Evolutionary conservation across 2,113 vertebrate genomes (phyloP), one percentile per base, ranked within the genome.

Genomic region (Urocolius indicus): DNA sequence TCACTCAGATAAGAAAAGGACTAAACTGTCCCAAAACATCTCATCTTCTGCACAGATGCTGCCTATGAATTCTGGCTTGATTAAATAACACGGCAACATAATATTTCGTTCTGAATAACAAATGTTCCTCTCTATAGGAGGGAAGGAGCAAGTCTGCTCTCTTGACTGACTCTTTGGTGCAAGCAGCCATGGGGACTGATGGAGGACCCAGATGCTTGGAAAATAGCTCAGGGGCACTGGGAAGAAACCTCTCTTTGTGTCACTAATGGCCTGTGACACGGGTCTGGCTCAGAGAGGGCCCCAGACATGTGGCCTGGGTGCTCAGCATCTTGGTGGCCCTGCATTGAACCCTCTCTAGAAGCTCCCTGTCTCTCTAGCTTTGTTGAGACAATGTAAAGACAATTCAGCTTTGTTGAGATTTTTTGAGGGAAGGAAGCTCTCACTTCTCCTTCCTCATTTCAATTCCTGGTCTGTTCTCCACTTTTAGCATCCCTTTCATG

Each of bases 1-100:
- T 96, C 90, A 41, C 38, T 41, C 82, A 88, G 93, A 95, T 96
- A 94, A 95, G 94, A 88, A 88, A 85, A 91, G 94, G 95, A 95
- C 93, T 97, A 88, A 96, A 93, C 94, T 94, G 94, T 95, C 95
- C 90, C 34, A 0, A 94, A 96, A 96, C 95, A 96, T 81, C 77
- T 96, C 45, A 91, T 96, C 94, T 95, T 81, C 76, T n/a, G 85
- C 88, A 91, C 92, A 96, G 92, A 96, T 92, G 87, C 91, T 96
- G 92, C 95, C 93, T 80, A 93, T 96, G 95, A 90, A 95, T 95
- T 95, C 88, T 91, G 82, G 77, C 94, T 85, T 77, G 90, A 94
- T 96, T 95, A 93, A 97, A 93, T 86, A 80, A 91, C 57, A 36
- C 0, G 0, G 57, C 79, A 78, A 71, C 38, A 34, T 63, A 80